Conservation (phyloP, 2,888 invertebrate species). For the Lacanobia wlatinum region DNA sequence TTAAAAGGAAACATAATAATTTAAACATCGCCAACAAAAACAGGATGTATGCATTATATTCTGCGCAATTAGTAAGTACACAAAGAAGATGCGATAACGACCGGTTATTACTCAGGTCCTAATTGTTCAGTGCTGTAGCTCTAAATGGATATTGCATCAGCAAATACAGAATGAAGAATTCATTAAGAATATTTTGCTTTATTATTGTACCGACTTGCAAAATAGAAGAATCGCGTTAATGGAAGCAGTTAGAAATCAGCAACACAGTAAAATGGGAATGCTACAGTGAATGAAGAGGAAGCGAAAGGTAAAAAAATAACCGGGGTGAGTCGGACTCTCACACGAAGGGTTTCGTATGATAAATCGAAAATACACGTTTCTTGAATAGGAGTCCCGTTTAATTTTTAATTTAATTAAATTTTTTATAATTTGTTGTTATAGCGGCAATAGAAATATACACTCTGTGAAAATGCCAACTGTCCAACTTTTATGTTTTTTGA, state of each 20-base stretch:
- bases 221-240: neutral
- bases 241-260: no score
- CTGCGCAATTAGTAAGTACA: constrained; percentile 19
- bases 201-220: neutral
- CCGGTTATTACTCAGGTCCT: constrained; percentile 29
- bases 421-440: no score
- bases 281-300: neutral
- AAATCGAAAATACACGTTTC: no score
- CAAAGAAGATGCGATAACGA: constrained; percentile 33
- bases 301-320: neutral
- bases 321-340: no score
- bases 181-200: neutral
- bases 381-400: no score
- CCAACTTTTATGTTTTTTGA: no score
- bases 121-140: constrained; percentile 22
- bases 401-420: no score
- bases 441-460: no score
- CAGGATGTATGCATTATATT: constrained; percentile 23
- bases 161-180: constrained; percentile 3
- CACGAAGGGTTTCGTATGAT: no score
- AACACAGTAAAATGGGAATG: neutral
- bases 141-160: constrained; percentile 25
- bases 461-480: no score
- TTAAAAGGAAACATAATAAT: no score
- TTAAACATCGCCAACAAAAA: neutral